Percentiles rank a stretch among this genome's conserved stretches.
These are phyloP conservation scores for Episyrphus balteatus DNA, from an alignment of 1,140 invertebrate genomes.

Conservation along the genomic window DNA sequence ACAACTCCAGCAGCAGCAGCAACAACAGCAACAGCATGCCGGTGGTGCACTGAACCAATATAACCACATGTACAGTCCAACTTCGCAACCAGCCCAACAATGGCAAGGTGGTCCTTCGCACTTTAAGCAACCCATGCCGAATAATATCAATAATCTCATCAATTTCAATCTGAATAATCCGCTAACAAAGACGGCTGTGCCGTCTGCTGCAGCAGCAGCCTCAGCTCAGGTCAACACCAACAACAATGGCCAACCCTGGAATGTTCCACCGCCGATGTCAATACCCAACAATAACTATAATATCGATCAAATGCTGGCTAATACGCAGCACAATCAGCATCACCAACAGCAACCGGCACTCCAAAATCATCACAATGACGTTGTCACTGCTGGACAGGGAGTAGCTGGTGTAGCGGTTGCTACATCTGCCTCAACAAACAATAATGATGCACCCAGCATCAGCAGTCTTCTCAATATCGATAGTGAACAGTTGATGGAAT, in stretches of 20 bases:
- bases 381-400: conserved; percentile 20
- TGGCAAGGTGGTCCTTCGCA: too few relatives aligned
- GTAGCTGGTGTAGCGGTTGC: neutral
- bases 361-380: conserved; percentile 18
- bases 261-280: neutral
- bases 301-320: neutral
- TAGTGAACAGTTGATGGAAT: conserved; percentile 38
- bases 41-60: too few relatives aligned
- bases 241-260: neutral
- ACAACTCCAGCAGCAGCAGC: too few relatives aligned
- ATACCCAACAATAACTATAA: neutral
- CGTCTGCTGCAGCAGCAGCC: conserved; percentile 18
- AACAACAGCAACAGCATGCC: conserved; percentile 13
- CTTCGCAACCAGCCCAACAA: too few relatives aligned
- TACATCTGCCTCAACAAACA: neutral
- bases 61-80: too few relatives aligned
- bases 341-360: conserved; percentile 4
- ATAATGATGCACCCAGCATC: conserved; percentile 27
- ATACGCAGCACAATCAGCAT: conserved; percentile 4
- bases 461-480: conserved; percentile 38
- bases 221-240: neutral
- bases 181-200: conserved; percentile 10
- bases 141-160: conserved; percentile 3
- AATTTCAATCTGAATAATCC: conserved; percentile 7
- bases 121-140: conserved; percentile 9